Evolutionary conservation across 2,797 vertebrate genomes (phyloP).

Genomic region (Smutsia temminckii): DNA sequence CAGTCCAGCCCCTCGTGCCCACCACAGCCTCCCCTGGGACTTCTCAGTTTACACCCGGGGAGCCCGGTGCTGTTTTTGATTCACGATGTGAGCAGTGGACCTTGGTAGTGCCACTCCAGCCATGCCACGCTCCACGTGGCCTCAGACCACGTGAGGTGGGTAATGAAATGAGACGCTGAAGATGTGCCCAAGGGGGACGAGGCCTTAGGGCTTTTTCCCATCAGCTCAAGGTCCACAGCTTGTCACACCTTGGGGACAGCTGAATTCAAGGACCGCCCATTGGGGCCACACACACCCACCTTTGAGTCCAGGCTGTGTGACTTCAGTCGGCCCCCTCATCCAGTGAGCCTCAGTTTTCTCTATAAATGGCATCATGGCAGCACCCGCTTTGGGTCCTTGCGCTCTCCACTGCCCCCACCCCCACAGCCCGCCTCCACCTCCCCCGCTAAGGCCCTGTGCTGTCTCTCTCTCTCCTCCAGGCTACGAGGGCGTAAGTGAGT

Average conservation of each 20-base stretch:
- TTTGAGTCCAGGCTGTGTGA: neutral
- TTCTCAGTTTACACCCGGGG: neutral
- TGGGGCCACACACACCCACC: fast-evolving
- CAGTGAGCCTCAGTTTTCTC: neutral
- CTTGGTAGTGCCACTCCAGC: neutral
- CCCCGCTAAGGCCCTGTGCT: neutral
- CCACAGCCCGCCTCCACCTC: fast-evolving
- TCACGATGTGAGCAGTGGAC: neutral
- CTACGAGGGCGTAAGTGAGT: conserved; percentile 96
- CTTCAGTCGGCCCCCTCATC: fast-evolving
- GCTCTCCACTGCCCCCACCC: neutral
- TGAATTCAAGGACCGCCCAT: neutral
- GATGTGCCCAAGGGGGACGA: fast-evolving
- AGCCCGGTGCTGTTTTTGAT: neutral
- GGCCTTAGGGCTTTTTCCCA: fast-evolving
- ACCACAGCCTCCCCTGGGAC: neutral
- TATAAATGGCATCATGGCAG: too few relatives aligned
- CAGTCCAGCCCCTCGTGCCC: neutral
- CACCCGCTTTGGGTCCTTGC: fast-evolving
- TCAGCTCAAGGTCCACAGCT: neutral
- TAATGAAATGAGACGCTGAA: neutral
- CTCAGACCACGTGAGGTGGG: fast-evolving
- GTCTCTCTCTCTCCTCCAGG: conserved; percentile 83
- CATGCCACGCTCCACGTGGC: fast-evolving
- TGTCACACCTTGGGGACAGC: neutral